Percentiles rank a stretch among this genome's conserved stretches.
Evolutionary conservation across 2,113 vertebrate species (phyloP).

Genomic region (Psittacus erithacus): DNA sequence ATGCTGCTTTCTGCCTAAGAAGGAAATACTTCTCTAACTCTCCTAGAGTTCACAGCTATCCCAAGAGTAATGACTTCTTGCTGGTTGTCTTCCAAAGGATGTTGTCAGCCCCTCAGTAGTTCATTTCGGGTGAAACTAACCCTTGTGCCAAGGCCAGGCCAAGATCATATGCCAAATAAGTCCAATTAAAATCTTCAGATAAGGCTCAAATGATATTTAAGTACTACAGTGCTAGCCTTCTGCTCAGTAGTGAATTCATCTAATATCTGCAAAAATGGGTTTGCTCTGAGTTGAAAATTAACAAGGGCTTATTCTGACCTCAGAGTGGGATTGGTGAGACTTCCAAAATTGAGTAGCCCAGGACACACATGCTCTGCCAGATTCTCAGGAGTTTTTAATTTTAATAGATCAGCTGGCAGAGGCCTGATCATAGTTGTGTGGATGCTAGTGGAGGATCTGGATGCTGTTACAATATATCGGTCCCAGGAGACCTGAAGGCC

Average conservation of each 20-base stretch:
- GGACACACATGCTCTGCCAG: background rate
- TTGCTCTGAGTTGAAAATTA: background rate
- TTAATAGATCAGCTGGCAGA: background rate
- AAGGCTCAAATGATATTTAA: constrained; percentile 26
- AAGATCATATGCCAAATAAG: constrained; percentile 53
- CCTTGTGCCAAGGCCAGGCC: background rate
- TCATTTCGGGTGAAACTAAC: constrained; percentile 57
- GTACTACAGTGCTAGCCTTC: background rate
- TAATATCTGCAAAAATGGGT: background rate
- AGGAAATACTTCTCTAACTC: constrained; percentile 51
- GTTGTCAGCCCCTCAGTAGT: constrained; percentile 55
- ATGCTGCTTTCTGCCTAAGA: constrained; percentile 61
- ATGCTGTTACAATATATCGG: background rate
- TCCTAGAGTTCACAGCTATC: constrained; percentile 52
- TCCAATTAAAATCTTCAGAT: constrained; percentile 47
- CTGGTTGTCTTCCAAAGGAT: constrained; percentile 57
- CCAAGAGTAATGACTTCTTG: constrained; percentile 58
- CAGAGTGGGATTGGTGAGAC: background rate
- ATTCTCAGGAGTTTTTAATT: background rate
- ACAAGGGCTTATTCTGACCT: background rate
- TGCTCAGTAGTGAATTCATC: background rate
- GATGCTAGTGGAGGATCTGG: background rate
- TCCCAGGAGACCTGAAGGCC: background rate
- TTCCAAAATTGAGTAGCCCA: background rate
- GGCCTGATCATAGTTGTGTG: background rate